Base-by-base conservation (phyloP, 1,140 invertebrate genomes). In the Eubasilissa regina region DNA sequence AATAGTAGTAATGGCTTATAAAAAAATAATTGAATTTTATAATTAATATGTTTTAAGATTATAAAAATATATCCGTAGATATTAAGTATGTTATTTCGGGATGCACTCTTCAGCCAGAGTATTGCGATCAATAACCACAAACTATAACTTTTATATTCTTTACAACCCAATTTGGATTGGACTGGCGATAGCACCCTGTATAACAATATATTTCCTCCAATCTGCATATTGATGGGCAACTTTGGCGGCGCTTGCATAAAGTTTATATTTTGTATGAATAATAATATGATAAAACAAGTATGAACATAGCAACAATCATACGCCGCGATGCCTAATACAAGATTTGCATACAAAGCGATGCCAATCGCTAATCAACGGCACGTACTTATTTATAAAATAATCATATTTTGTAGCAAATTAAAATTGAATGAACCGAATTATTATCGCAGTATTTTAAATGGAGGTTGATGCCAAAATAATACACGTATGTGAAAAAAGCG, bases 181-280 rank as follows among this genome's bases (percentile, higher is more conserved):
- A 58, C 17, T 58, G 21, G 15, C 17, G 55, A 73, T 73, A 47
- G 45, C 51, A 73, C 47, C 51, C 70, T 12, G 70, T 53, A 48
- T 21, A 19, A 58, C 55, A 70, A 70, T 70, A 51, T 51, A 19
- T 17, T 21, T 53, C 13, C 53, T 72, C 56, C 77, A 77, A 80
- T 80, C 74, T 80, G 75, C 79, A 80, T 80, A 77, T 60, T 80
- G 79, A 80, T 80, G 75, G n/a, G 74, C n/a, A 11, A 9, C 47
- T 72, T 17, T 72, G 44, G 21, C 15, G 66, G 43, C 21, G 45
- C 15, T 25, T 55, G 51, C 21, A 43, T 21, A 51, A 53, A 13
- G 10, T 73, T 73, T 55, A 43, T 73, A 19, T n/a, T 11, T 13
- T 12, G 66, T 17, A 25, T 74, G 51, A n/a, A 25, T 72, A 72